Evolutionary conservation across 1,140 invertebrate genomes (phyloP).

Genomic region (Leptinotarsa texana): DNA sequence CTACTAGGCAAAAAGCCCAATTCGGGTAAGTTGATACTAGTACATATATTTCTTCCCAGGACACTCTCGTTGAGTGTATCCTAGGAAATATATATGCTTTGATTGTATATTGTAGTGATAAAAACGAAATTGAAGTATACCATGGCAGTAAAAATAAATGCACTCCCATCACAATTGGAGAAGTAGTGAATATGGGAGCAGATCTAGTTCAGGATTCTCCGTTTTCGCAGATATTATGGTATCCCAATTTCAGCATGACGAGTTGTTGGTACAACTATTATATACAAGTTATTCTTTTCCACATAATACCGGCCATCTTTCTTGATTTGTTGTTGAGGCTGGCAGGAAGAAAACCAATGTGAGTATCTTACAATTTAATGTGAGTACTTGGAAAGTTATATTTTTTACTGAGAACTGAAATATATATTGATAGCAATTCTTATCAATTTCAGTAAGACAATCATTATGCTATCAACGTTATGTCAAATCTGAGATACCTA

Average conservation of each 20-base stretch:
- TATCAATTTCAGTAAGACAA: neutral
- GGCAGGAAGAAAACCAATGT: conserved; percentile 72
- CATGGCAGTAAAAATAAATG: conserved; percentile 67
- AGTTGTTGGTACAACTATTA: conserved; percentile 59
- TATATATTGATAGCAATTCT: neutral
- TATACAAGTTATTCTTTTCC: conserved; percentile 63
- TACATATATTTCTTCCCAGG: conserved; percentile 46
- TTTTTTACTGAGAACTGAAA: no score
- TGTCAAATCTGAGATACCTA: neutral
- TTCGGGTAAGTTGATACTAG: no score
- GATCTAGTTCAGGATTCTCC: conserved; percentile 61
- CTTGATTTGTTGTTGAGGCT: conserved; percentile 66
- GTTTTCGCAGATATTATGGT: conserved; percentile 70
- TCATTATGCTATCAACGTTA: no score
- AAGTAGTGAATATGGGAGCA: conserved; percentile 61
- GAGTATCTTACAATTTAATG: neutral
- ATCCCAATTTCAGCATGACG: conserved; percentile 61
- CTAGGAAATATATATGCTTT: neutral
- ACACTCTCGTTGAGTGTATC: conserved; percentile 64
- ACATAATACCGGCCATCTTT: conserved; percentile 70
- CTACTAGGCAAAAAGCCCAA: conserved; percentile 51
- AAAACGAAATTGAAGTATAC: conserved; percentile 61
- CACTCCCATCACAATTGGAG: conserved; percentile 69
- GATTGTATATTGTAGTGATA: neutral
- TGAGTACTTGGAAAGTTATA: no score